phyloP scores from a whole-genome alignment of 23 tunicate species.

The Halocynthia aurantium region DNA sequence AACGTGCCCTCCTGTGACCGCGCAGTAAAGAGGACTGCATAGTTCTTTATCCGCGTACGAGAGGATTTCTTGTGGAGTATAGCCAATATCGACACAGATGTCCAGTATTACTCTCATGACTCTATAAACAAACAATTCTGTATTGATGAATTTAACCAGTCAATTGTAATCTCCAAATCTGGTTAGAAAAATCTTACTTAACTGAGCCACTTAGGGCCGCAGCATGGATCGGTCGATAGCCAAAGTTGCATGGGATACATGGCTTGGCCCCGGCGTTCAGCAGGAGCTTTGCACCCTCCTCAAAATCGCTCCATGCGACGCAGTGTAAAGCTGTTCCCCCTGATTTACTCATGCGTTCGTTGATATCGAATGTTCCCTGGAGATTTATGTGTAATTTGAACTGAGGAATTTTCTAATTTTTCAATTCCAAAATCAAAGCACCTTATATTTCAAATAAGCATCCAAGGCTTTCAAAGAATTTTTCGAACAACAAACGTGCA shows the following conservation, averaged over 20 bases:
- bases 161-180: no score
- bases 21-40: constrained; percentile 72
- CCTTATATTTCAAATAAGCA: constrained; percentile 38
- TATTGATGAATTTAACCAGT: no score
- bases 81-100: constrained; percentile 40
- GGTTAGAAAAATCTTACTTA: constrained; percentile 26
- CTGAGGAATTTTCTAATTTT: no score
- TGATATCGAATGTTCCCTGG: neutral
- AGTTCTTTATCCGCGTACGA: constrained; percentile 67
- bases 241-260: constrained; percentile 46
- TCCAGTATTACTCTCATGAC: constrained; percentile 47
- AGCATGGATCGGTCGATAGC: constrained; percentile 58
- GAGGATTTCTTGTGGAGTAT: constrained; percentile 34
- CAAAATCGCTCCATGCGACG: constrained; percentile 40
- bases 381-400: neutral
- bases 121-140: constrained; percentile 16
- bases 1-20: constrained; percentile 76
- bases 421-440: neutral
- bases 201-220: constrained; percentile 69
- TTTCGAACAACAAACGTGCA: constrained; percentile 45
- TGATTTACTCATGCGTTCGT: constrained; percentile 15
- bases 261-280: constrained; percentile 63
- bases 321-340: constrained; percentile 59
- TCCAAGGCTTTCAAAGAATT: constrained; percentile 45
- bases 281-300: constrained; percentile 37